A percentile compares a stretch with the other conserved stretches of the same genome.
These are phyloP conservation scores for Phenganax marumi DNA, from an alignment of 92 coral and sea anemone genomes.

Conservation along the genomic window DNA sequence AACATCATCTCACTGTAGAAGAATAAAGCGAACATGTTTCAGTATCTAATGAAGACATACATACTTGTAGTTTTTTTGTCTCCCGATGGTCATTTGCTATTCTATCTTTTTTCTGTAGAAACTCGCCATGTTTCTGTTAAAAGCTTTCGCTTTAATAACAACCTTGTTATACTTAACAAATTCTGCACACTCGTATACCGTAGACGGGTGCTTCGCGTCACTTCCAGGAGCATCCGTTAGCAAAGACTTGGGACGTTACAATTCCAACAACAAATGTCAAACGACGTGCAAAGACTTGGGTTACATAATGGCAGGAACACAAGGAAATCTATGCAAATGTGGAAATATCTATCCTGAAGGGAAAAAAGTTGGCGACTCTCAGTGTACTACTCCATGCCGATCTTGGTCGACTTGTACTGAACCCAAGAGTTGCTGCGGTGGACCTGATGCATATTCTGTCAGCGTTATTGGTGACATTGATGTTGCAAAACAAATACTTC, in stretches of 20 bases:
- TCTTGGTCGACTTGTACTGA: neutral
- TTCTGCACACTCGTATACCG: neutral
- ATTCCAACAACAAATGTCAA: constrained; percentile 18
- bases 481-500: constrained; percentile 16
- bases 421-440: constrained; percentile 18
- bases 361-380: neutral
- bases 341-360: constrained; percentile 26
- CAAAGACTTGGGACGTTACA: neutral
- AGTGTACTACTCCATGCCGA: constrained; percentile 7
- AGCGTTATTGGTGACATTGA: constrained; percentile 21
- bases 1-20: too few relatives aligned
- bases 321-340: constrained; percentile 9
- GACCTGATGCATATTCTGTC: neutral
- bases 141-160: too few relatives aligned
- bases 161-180: too few relatives aligned
- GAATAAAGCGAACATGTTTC: too few relatives aligned
- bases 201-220: constrained; percentile 8
- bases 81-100: too few relatives aligned
- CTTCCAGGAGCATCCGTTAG: neutral
- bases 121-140: too few relatives aligned
- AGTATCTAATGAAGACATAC: too few relatives aligned
- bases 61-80: too few relatives aligned
- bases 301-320: constrained; percentile 14
- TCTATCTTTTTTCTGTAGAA: too few relatives aligned
- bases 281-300: constrained; percentile 16